Evolutionary conservation across 2,797 vertebrate genomes (phyloP), one percentile per base, ranked within the genome.

Genomic region (Hypotaenidia philippensis): DNA sequence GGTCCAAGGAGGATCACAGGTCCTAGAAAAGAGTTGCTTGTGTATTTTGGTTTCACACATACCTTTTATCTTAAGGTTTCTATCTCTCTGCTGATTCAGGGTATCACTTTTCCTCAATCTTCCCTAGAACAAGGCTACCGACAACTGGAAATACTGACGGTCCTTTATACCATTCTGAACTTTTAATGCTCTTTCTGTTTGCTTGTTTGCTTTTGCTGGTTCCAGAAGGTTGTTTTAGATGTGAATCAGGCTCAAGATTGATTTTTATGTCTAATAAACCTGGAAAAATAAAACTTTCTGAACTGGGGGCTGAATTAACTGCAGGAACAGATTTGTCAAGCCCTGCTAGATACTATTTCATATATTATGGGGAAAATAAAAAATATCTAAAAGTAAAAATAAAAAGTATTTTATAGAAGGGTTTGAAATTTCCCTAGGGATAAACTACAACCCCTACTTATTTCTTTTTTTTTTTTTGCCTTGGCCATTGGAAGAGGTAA

Each of bases 261-360:
- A 93, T 82, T 95, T 91, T 86, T 83, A 71, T 59, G 13, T 83
- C 63, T 83, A 80, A 83, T 89, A 93, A 87, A 89, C 56, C 50
- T 41, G 55, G 59, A 38, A 84, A 76, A 79, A 93, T 49, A 72
- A 77, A 84, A 69, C 76, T 89, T 79, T 65, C 52, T 86, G 53
- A 82, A 49, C 63, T 44, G 29, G 19, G 14, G 20, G 14, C 34
- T 72, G 70, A 74, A 65, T 76, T 75, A 83, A 81, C 61, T 56
- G 61, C 66, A 77, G 45, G n/a, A 89, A 72, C 26, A 83, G 44
- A 85, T 90, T 90, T 94, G 31, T 83, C 50, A 84, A 82, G 61
- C 32, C 44, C 31, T 64, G 41, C 36, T 78, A 82, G 61, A 66
- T 66, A 65, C 53, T 76, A 79, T 93, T 96, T 90, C 55, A 55